Evolutionary conservation across 53 echinoderm and acorn worm species (phyloP).

Genomic region (Echinometra lucunter): DNA sequence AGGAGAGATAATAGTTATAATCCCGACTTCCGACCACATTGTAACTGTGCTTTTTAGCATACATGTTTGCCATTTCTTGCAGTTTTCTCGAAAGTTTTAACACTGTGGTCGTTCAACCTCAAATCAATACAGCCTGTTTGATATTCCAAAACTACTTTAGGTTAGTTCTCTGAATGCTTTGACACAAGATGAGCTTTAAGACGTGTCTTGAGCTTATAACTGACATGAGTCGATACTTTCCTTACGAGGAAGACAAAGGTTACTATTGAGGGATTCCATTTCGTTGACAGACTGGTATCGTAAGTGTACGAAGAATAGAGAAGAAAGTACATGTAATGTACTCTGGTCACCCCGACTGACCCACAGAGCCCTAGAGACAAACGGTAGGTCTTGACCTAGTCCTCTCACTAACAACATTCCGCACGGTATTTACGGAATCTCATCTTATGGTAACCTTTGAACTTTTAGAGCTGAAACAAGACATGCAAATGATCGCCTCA

Average conservation of each 20-base stretch:
- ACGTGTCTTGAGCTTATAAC: background rate
- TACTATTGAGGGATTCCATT: background rate
- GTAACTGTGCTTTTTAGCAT: too few relatives aligned
- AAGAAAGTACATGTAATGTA: background rate
- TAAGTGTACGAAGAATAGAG: background rate
- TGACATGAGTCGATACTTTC: background rate
- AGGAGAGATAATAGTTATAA: background rate
- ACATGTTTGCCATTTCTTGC: too few relatives aligned
- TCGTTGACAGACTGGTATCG: background rate
- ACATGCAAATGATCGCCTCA: background rate
- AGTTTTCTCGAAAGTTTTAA: too few relatives aligned
- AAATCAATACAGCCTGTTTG: too few relatives aligned
- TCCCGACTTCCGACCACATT: too few relatives aligned
- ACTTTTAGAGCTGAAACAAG: background rate
- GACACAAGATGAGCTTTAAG: background rate
- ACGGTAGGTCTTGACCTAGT: background rate
- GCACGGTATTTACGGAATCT: constrained; percentile 1
- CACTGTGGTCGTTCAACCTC: too few relatives aligned
- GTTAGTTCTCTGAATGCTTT: background rate
- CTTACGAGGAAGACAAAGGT: background rate
- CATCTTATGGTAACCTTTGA: constrained; percentile 24
- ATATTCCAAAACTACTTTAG: background rate
- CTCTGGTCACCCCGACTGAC: constrained; percentile 6
- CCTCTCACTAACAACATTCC: background rate
- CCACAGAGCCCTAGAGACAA: background rate